Conservation (phyloP, 2,113 vertebrate species). For the Coracopsis vasa region DNA sequence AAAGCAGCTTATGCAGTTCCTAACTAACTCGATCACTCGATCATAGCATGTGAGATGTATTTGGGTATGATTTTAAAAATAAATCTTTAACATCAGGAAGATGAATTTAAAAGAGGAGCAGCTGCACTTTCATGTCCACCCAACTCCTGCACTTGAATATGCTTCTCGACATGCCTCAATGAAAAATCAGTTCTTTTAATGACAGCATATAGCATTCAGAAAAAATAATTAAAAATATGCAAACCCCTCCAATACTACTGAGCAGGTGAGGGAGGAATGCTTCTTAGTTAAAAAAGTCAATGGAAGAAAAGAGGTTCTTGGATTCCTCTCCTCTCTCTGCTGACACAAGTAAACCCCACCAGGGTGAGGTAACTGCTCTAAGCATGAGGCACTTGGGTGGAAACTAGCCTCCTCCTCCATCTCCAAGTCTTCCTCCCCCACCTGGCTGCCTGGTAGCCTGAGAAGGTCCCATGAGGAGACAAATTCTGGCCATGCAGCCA, state of each 20-base stretch:
- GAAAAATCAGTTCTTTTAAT: not conserved
- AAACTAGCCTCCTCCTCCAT: not conserved
- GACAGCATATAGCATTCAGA: not conserved
- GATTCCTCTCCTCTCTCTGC: not conserved
- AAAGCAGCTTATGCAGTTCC: not conserved
- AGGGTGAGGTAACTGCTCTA: not conserved
- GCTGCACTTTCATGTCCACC: not conserved
- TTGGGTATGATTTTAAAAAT: slow-evolving; percentile 4
- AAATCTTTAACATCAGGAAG: not conserved
- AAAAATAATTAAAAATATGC: not conserved
- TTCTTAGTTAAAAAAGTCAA: not conserved
- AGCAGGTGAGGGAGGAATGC: not conserved
- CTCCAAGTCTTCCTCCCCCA: not conserved
- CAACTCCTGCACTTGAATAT: not conserved
- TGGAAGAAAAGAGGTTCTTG: not conserved
- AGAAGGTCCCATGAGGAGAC: not conserved
- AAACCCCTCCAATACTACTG: not conserved
- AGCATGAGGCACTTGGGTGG: not conserved
- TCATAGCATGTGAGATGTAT: not conserved
- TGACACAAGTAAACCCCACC: not conserved
- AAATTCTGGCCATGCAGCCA: not conserved
- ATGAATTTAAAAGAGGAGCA: not conserved
- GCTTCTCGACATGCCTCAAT: not conserved
- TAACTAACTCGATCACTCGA: not conserved
- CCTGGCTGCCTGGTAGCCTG: not conserved